A percentile compares a stretch with the other conserved stretches of the same genome.
Evolutionary conservation across 2,113 vertebrate species (phyloP).

Genomic region (Irena cyanogastra): DNA sequence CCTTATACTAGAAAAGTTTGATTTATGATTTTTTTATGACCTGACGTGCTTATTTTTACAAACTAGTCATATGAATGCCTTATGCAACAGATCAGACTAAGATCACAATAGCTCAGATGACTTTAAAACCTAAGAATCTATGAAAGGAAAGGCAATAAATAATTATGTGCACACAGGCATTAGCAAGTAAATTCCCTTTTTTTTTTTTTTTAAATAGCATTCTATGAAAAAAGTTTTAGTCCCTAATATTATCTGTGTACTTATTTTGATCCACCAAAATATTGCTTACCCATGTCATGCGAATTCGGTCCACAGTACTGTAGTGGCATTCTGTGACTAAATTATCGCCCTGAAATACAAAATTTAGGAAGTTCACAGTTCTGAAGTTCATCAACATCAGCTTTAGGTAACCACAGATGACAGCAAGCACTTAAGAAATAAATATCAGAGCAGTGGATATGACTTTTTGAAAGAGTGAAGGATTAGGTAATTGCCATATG

Average conservation of each 20-base stretch:
- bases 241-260: neutral
- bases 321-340: constrained; percentile 87
- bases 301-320: constrained; percentile 77
- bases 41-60: neutral
- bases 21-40: neutral
- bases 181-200: neutral
- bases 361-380: neutral
- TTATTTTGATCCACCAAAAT: neutral
- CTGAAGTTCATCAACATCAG: neutral
- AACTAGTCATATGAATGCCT: neutral
- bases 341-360: constrained; percentile 81
- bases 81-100: neutral
- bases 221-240: neutral
- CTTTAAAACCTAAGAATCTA: neutral
- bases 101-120: neutral
- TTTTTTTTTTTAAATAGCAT: neutral
- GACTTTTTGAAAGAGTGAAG: neutral
- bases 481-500: neutral
- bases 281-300: constrained; percentile 87
- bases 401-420: neutral
- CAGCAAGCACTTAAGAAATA: neutral
- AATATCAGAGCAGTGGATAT: neutral
- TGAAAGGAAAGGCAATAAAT: neutral
- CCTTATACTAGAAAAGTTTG: neutral
- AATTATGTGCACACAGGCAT: neutral